These are phyloP conservation scores for Pseudococcus jackbeardsleyi DNA, from an alignment of 2,888 invertebrate genomes.

Conservation along the genomic window DNA sequence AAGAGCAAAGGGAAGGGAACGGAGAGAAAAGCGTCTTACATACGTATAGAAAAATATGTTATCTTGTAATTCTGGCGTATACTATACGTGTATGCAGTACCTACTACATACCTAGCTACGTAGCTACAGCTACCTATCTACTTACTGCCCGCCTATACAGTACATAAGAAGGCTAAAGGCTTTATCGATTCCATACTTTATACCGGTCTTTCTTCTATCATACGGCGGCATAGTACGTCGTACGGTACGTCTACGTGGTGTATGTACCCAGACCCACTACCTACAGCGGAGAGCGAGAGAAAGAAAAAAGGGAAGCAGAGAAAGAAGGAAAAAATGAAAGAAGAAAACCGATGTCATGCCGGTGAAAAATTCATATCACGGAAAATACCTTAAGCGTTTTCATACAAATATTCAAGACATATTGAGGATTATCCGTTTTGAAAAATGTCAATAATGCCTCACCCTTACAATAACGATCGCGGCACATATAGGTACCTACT, in stretches of 20 bases:
- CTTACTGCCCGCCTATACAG: not conserved
- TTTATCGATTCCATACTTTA: constrained; percentile 18
- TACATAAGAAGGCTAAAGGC: constrained; percentile 14
- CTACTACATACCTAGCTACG: not conserved
- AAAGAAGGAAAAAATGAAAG: not conserved
- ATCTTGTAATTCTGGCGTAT: not conserved
- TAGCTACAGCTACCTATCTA: too few species aligned
- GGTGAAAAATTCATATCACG: constrained; percentile 45
- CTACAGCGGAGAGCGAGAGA: not conserved
- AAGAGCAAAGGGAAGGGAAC: not conserved
- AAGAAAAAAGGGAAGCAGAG: not conserved
- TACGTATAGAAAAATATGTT: constrained; percentile 29
- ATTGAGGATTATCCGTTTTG: constrained; percentile 45
- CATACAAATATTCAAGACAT: constrained; percentile 48
- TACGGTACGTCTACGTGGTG: too few species aligned
- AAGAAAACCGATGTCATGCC: not conserved
- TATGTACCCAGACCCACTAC: too few species aligned
- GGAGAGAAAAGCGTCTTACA: not conserved
- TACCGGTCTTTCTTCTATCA: not conserved
- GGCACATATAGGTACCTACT: not conserved
- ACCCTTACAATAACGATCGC: constrained; percentile 33
- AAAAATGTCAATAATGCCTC: constrained; percentile 48
- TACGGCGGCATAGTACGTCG: not conserved
- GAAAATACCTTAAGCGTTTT: constrained; percentile 51
- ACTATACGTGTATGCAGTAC: not conserved